Evolutionary conservation across 2,888 invertebrate species (phyloP).

Genomic region (Agrochola circellaris): DNA sequence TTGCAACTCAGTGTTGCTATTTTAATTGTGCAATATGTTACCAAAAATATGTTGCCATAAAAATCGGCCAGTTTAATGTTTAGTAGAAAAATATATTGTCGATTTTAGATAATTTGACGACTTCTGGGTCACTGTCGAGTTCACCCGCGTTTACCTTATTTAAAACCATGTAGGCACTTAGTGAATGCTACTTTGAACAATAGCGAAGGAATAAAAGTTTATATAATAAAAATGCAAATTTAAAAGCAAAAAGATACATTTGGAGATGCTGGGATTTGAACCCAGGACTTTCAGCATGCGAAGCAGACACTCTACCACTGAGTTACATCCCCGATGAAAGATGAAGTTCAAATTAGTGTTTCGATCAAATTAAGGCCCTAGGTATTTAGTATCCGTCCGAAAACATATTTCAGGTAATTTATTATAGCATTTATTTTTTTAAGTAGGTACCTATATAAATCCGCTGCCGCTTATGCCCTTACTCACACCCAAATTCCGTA

Average conservation of each 20-base stretch:
- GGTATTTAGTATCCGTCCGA: neutral
- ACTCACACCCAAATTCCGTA: slow-evolving; percentile 45
- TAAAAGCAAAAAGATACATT: neutral
- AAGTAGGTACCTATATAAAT: no score
- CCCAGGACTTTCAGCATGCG: slow-evolving; percentile 89
- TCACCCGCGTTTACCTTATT: no score
- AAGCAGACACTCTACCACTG: slow-evolving; percentile 92
- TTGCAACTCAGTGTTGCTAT: no score
- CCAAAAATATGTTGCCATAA: no score
- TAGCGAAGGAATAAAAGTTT: neutral
- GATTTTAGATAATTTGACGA: no score
- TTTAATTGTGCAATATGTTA: no score
- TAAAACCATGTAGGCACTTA: neutral
- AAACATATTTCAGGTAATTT: neutral
- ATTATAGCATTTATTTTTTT: no score
- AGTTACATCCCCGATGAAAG: slow-evolving; percentile 85
- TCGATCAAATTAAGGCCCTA: fast-evolving
- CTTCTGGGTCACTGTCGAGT: no score
- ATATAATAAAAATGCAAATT: neutral
- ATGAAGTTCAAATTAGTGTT: fast-evolving
- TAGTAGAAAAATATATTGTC: no score
- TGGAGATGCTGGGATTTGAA: slow-evolving; percentile 91
- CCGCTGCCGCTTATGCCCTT: slow-evolving; percentile 68
- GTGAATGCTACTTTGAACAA: neutral
- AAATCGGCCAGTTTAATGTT: no score